Base-by-base conservation (phyloP, 2,888 invertebrate genomes). In the Busseola fusca region DNA sequence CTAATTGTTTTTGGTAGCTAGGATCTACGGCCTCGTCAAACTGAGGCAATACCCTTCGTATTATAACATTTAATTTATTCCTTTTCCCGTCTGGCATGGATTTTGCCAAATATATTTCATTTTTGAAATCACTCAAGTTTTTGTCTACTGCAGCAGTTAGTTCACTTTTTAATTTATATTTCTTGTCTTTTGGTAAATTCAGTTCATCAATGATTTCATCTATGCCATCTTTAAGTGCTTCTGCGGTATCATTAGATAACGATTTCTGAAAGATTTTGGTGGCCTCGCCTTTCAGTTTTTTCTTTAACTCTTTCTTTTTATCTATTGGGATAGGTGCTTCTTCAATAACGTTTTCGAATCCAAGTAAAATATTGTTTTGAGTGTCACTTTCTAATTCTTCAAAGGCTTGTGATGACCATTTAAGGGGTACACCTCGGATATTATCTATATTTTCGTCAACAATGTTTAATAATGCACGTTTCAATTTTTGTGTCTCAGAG, bases 401-500 rank as follows among this genome's bases (percentile, higher is more conserved):
- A 30, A 27, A 63, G 9, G n/a, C 1, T 30, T 65, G 65, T n/a
- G 40, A 40, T 62, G 42, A 45, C 21, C 21, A 62, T 45, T 30
- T 30, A 27, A 16, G 9, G 9, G 27, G 9, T 21, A 27, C 4
- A 7, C 63, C 25, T 37, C 30, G 30, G 14, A 72, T 42, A 30
- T 52, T 52, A 14, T 3, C 30, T 4, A 69, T 0, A 52, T 68
- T 68, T n/a, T 68, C 16, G 1, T 74, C 68, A 12, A 74, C 50
- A 42, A 71, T 76, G 16, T 78, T 52, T 7, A 69, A 72, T 48
- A 89, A 62, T 21, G 76, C 62, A 16, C 62, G 71, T 62, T 79
- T 77, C 4, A 76, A 64, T 48, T 63, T 54, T 37, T 78, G 72
- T 57, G 70, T 83, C 42, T 81, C 21, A 0, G 65, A 34, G 21